Evolutionary conservation across 2,888 invertebrate species (phyloP).

Genomic region (Polietes domitor): DNA sequence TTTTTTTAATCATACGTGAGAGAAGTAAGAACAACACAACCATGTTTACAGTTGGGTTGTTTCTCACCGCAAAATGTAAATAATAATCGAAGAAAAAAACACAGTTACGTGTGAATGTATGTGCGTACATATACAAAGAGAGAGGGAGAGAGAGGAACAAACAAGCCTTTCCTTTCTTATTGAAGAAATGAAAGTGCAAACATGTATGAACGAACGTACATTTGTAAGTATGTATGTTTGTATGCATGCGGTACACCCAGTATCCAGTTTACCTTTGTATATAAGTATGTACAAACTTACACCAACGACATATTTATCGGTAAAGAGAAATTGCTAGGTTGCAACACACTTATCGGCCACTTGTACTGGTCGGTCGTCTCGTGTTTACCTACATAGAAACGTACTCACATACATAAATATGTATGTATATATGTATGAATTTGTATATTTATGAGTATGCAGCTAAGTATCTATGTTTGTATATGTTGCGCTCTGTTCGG

Average conservation of each 20-base stretch:
- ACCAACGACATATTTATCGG: not conserved
- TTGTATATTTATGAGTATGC: not conserved
- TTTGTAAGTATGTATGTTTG: not conserved
- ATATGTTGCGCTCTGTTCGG: not conserved
- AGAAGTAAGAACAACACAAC: not conserved
- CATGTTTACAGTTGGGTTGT: not conserved
- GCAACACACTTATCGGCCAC: not conserved
- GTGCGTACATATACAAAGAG: not conserved
- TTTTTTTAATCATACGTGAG: too few relatives aligned
- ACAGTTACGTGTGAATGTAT: not conserved
- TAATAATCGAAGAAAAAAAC: not conserved
- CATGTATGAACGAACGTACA: not conserved
- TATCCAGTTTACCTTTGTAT: constrained; percentile 26
- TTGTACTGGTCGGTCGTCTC: not conserved
- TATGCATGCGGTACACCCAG: not conserved
- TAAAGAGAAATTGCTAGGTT: constrained; percentile 10
- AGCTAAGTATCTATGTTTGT: too few relatives aligned
- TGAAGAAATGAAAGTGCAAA: constrained; percentile 18
- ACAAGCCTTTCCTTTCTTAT: not conserved
- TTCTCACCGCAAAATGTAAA: not conserved
- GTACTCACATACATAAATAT: not conserved
- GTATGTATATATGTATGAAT: not conserved
- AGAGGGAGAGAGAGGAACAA: not conserved
- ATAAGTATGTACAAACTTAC: too few relatives aligned
- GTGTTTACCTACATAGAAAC: not conserved